A percentile compares a stretch with the other conserved stretches of the same genome.
Conservation (phyloP, 1,140 invertebrate genomes). For the Liolophura sinensis region DNA sequence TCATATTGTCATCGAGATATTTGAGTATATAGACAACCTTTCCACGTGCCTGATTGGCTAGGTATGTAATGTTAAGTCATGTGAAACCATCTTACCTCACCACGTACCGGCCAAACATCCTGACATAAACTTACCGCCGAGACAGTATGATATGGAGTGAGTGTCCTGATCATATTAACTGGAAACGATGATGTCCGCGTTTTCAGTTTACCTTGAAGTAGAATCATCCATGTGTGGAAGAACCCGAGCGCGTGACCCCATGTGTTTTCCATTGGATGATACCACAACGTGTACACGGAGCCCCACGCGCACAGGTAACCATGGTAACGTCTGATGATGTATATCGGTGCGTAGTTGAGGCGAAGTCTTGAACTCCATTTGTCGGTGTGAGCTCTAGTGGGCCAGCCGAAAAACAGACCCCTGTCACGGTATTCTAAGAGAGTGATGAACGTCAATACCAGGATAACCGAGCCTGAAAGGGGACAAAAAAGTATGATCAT, state of each 20-base stretch:
- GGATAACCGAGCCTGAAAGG: slow-evolving; percentile 16
- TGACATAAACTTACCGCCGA: too few relatives aligned
- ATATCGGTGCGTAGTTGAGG: slow-evolving; percentile 7
- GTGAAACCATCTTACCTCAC: too few relatives aligned
- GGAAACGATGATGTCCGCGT: background rate
- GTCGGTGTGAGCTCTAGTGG: slow-evolving; percentile 4
- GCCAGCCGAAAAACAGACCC: slow-evolving; percentile 17
- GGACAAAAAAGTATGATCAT: too few relatives aligned
- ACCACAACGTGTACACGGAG: slow-evolving; percentile 22
- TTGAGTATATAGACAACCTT: too few relatives aligned
- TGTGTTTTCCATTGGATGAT: slow-evolving; percentile 25
- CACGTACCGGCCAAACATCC: too few relatives aligned
- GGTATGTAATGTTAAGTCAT: too few relatives aligned
- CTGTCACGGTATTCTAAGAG: slow-evolving; percentile 15
- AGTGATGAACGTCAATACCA: slow-evolving; percentile 14
- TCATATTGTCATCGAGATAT: too few relatives aligned
- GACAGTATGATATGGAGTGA: too few relatives aligned
- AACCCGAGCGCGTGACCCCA: slow-evolving; percentile 21
- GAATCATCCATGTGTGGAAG: slow-evolving; percentile 16
- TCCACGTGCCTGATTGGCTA: too few relatives aligned
- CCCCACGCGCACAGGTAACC: slow-evolving; percentile 19
- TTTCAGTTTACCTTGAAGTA: slow-evolving; percentile 7
- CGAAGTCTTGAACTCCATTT: slow-evolving; percentile 4
- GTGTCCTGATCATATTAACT: too few relatives aligned
- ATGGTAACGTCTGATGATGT: slow-evolving; percentile 17